Evolutionary conservation across 1,140 invertebrate genomes (phyloP).

Genomic region (Sitobion miscanthi): DNA sequence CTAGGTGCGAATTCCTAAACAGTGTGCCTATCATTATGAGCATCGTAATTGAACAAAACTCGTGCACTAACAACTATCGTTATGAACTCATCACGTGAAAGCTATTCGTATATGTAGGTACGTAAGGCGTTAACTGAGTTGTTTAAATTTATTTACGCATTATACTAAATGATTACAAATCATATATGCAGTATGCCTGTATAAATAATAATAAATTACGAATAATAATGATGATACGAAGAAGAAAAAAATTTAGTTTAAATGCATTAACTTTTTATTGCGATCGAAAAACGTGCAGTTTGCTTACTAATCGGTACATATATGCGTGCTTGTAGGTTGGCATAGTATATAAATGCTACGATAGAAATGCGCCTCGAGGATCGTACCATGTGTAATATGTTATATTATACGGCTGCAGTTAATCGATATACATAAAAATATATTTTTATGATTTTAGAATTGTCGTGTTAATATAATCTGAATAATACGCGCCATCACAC

Average conservation of each 20-base stretch:
- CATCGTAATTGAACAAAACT: not conserved
- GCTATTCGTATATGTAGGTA: not conserved
- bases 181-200: not conserved
- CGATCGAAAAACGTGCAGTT: not conserved
- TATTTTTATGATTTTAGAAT: not conserved
- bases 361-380: not conserved
- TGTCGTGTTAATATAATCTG: not conserved
- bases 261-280: not conserved
- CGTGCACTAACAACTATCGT: not conserved
- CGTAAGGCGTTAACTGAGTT: not conserved
- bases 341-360: not conserved
- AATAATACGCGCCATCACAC: not conserved
- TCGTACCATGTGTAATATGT: not conserved
- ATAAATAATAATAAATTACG: not conserved
- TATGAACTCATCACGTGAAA: not conserved
- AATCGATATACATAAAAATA: not conserved
- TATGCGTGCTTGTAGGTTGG: no score
- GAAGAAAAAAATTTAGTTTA: not conserved
- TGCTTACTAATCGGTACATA: not conserved
- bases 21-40: not conserved
- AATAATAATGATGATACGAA: not conserved
- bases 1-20: not conserved
- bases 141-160: not conserved
- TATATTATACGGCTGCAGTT: not conserved
- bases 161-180: not conserved